Conservation (phyloP, 2,113 vertebrate genomes). For the Oncorhynchus gorbuscha region DNA sequence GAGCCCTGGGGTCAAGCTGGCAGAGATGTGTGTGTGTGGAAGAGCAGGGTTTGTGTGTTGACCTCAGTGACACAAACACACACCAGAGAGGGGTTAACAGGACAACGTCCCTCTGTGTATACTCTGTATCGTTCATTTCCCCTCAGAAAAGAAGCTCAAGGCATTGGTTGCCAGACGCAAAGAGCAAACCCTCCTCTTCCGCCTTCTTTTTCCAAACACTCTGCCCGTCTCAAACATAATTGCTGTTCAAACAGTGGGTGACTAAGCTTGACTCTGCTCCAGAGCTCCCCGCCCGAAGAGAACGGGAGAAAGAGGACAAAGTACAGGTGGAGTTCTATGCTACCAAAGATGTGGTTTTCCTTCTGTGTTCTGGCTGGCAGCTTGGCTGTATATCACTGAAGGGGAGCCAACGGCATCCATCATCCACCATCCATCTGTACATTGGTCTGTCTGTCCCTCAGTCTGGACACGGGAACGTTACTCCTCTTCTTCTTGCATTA, state of each 20-base stretch:
- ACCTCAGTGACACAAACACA: conserved; percentile 9
- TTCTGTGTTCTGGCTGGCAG: conserved; percentile 17
- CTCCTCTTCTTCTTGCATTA: too few species aligned
- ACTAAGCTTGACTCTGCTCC: conserved; percentile 16
- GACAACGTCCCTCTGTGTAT: background rate
- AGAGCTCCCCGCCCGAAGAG: conserved; percentile 18
- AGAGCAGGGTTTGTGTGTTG: background rate
- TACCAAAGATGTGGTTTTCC: conserved; percentile 51
- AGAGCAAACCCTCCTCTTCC: background rate
- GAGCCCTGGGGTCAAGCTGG: conserved; percentile 51
- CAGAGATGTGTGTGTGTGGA: background rate
- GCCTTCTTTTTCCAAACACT: conserved; percentile 4
- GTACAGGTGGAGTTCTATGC: conserved; percentile 32
- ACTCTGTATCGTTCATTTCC: background rate
- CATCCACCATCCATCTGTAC: conserved; percentile 35
- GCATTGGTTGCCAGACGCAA: background rate
- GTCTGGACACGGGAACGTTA: background rate
- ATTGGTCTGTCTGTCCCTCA: conserved; percentile 22
- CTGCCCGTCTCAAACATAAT: conserved; percentile 21
- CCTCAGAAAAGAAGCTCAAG: conserved; percentile 19
- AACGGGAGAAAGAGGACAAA: conserved; percentile 8
- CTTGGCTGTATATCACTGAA: conserved; percentile 25
- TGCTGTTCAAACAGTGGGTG: conserved; percentile 39
- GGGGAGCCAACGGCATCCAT: conserved; percentile 23
- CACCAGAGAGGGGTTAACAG: background rate